These are phyloP conservation scores for Caenorhabditis imperialis DNA, from an alignment of 2,888 invertebrate genomes.

Conservation along the genomic window DNA sequence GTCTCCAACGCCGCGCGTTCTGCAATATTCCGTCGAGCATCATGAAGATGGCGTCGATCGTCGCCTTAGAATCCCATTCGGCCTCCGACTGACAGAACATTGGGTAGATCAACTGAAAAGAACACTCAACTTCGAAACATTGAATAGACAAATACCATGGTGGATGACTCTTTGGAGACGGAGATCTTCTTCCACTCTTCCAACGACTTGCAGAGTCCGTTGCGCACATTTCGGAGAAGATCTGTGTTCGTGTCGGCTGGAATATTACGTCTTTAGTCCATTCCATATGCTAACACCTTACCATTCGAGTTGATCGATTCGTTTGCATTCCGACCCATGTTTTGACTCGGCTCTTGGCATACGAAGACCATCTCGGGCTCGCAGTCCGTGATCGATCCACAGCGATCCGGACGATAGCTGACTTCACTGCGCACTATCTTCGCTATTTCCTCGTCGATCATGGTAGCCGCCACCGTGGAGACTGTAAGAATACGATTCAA, in stretches of 20 bases:
- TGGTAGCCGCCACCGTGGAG: slow-evolving; percentile 13
- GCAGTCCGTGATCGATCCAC: slow-evolving; percentile 37
- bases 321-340: not conserved
- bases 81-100: slow-evolving; percentile 44
- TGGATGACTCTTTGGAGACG: slow-evolving; percentile 9
- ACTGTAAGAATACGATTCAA: slow-evolving; percentile 32
- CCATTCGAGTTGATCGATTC: slow-evolving; percentile 26
- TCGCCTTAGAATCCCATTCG: slow-evolving; percentile 49
- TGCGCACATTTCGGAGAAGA: slow-evolving; percentile 30
- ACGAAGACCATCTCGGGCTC: slow-evolving; percentile 38
- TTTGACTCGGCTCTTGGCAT: slow-evolving; percentile 18
- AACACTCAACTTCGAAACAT: no score
- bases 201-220: slow-evolving; percentile 33
- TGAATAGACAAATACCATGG: slow-evolving; percentile 23
- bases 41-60: slow-evolving; percentile 39
- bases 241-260: slow-evolving; percentile 13
- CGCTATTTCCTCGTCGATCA: slow-evolving; percentile 22
- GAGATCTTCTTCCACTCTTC: slow-evolving; percentile 41
- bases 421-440: slow-evolving; percentile 36
- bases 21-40: slow-evolving; percentile 47
- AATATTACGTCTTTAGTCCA: not conserved
- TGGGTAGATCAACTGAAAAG: slow-evolving; percentile 47
- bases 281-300: not conserved
- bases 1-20: slow-evolving; percentile 38
- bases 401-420: slow-evolving; percentile 30